A percentile compares a stretch with the other conserved stretches of the same genome.
Evolutionary conservation across 2,888 invertebrate species (phyloP).

Genomic region (Brenthis daphne): DNA sequence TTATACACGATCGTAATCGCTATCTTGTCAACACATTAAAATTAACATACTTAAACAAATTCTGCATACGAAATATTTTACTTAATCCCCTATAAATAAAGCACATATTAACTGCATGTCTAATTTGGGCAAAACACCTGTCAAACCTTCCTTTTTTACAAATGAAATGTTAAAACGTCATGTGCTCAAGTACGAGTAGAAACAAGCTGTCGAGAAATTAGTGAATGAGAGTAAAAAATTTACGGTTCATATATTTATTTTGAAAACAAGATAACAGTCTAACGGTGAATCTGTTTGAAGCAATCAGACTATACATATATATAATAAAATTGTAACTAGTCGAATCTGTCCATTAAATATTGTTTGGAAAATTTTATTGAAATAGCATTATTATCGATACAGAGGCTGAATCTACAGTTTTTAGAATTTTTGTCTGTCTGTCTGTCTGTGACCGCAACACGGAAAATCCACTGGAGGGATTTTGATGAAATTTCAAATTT

Average conservation of each 20-base stretch:
- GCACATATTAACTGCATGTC: neutral
- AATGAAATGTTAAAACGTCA: constrained; percentile 39
- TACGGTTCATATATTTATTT: constrained; percentile 21
- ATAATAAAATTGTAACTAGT: too few relatives aligned
- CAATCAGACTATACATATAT: neutral
- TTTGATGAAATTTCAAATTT: too few relatives aligned
- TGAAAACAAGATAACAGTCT: neutral
- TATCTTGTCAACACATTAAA: constrained; percentile 32
- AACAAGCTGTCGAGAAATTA: constrained; percentile 40
- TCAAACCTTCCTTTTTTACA: constrained; percentile 35
- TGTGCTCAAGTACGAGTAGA: constrained; percentile 45
- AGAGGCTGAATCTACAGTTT: too few relatives aligned
- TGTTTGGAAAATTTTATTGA: too few relatives aligned
- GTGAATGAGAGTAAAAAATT: constrained; percentile 19
- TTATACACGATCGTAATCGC: constrained; percentile 34
- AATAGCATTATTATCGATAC: too few relatives aligned
- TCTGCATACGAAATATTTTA: neutral
- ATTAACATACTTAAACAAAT: neutral
- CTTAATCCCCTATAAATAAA: neutral
- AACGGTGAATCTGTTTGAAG: neutral
- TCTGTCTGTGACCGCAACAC: too few relatives aligned
- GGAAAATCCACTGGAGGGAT: too few relatives aligned
- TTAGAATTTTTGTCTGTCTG: too few relatives aligned
- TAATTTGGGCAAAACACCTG: constrained; percentile 25
- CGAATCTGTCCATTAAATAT: too few relatives aligned